Percentiles rank a stretch among this genome's conserved stretches.
Evolutionary conservation across 2,797 vertebrate species (phyloP).

Genomic region (Arnoldichthys spilopterus): DNA sequence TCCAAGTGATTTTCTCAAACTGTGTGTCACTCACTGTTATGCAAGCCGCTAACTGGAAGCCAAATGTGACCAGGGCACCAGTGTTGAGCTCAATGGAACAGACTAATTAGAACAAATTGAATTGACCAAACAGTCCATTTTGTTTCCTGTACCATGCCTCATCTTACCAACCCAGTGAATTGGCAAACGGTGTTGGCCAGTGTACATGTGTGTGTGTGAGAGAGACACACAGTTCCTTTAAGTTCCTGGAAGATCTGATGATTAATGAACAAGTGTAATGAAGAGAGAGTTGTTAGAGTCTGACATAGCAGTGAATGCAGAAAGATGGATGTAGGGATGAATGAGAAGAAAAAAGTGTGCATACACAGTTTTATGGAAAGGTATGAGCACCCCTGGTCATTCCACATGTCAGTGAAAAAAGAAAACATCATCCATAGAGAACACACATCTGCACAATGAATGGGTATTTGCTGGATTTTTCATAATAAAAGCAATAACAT

Average conservation of each 20-base stretch:
- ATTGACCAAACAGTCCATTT: conserved; percentile 16
- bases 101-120: conserved; percentile 46
- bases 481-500: no score
- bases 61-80: conserved; percentile 46
- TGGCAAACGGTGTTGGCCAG: conserved; percentile 36
- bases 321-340: conserved; percentile 6
- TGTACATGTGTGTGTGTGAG: conserved; percentile 1
- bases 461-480: no score
- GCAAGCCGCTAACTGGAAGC: conserved; percentile 36
- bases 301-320: not conserved
- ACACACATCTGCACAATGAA: no score
- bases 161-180: conserved; percentile 37
- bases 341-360: not conserved
- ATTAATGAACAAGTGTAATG: conserved; percentile 15
- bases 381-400: no score
- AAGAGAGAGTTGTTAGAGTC: not conserved
- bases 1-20: conserved; percentile 14
- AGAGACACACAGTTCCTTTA: conserved; percentile 16
- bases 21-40: conserved; percentile 39
- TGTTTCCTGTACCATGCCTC: conserved; percentile 27
- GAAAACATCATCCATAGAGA: no score
- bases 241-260: conserved; percentile 21
- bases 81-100: conserved; percentile 35
- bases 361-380: no score
- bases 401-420: no score